Conservation (phyloP, 2,888 invertebrate species). For the Dicycla oo region DNA sequence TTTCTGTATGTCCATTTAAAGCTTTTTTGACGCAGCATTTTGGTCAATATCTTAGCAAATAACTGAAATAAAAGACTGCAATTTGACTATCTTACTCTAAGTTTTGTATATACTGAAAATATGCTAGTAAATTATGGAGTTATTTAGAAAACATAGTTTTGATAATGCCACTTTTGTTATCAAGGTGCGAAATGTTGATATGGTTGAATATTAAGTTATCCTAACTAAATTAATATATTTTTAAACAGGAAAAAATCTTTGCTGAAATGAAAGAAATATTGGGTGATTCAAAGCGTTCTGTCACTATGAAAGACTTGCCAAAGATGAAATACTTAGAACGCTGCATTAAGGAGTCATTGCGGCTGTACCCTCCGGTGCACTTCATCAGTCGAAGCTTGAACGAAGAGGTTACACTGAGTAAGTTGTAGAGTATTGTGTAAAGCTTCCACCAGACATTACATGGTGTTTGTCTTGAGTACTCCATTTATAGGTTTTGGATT, state of each 20-base stretch:
- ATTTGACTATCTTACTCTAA: too few species aligned
- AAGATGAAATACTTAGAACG: conserved; percentile 92
- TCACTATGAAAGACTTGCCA: conserved; percentile 91
- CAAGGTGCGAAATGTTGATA: too few species aligned
- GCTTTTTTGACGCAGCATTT: too few species aligned
- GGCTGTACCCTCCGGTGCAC: conserved; percentile 92
- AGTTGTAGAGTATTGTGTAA: conserved; percentile 51
- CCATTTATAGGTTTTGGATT: neutral
- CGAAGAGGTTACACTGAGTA: conserved; percentile 91
- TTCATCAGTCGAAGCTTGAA: conserved; percentile 90
- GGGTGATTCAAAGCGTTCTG: conserved; percentile 90
- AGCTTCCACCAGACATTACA: neutral
- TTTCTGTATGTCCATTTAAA: too few species aligned
- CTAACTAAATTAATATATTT: neutral
- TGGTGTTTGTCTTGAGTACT: neutral
- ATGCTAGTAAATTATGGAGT: too few species aligned
- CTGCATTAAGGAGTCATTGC: conserved; percentile 92
- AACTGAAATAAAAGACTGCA: too few species aligned
- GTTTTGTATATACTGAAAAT: too few species aligned
- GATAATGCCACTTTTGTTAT: too few species aligned
- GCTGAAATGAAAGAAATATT: conserved; percentile 92
- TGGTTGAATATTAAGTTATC: neutral
- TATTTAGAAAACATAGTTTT: too few species aligned
- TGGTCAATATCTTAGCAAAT: too few species aligned
- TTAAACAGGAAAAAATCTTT: conserved; percentile 89